phyloP scores from a whole-genome alignment of 1,140 invertebrate species.

The roundworm (Caenorhabditis elegans) region DNA sequence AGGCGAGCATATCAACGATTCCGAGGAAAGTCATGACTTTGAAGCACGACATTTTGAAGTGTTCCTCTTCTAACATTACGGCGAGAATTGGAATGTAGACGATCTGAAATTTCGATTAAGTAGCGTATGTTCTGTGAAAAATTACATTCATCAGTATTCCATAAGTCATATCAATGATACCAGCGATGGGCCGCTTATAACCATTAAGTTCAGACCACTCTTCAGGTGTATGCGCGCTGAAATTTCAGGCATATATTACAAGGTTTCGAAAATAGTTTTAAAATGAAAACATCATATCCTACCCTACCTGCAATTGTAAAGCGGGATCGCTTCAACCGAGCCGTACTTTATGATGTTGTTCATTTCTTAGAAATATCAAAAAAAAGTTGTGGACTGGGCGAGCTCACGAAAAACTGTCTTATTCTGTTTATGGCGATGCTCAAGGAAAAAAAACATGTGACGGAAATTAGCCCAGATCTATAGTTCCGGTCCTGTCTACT shows the following conservation, averaged over 20 bases:
- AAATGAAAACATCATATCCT: no score
- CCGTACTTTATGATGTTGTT: slow-evolving; percentile 10
- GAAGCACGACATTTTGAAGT: slow-evolving; percentile 13
- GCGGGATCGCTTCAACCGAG: neutral
- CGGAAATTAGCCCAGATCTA: neutral
- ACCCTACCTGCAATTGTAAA: slow-evolving; percentile 3
- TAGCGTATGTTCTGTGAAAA: no score
- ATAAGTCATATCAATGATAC: neutral
- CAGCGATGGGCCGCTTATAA: neutral
- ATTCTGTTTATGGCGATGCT: no score
- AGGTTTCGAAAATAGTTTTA: neutral
- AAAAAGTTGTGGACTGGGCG: no score
- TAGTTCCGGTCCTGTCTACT: neutral
- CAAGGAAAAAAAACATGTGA: neutral
- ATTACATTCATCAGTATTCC: neutral
- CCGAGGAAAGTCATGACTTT: slow-evolving; percentile 31
- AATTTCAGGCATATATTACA: neutral
- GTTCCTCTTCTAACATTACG: neutral
- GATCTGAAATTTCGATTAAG: neutral
- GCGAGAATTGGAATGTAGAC: neutral
- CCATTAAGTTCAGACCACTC: neutral
- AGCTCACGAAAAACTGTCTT: no score
- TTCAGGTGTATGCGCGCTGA: neutral
- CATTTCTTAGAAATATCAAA: no score
- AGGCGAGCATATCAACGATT: neutral